Evolutionary conservation across 2,888 invertebrate genomes (phyloP).

Genomic region (Nematopogon swammerdamellus): DNA sequence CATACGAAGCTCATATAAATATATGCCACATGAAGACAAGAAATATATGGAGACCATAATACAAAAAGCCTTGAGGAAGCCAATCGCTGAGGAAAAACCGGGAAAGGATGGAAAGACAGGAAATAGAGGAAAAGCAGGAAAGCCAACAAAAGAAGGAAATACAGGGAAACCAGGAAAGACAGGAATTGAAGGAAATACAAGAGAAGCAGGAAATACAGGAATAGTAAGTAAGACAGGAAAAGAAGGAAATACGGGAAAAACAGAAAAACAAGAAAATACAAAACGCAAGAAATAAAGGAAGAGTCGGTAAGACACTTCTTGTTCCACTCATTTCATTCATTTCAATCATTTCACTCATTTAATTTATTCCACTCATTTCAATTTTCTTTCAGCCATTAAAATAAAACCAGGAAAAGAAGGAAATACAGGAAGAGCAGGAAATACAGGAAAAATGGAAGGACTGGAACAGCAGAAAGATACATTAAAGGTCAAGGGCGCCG

Average conservation of each 20-base stretch:
- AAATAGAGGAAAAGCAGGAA: slow-evolving; percentile 5
- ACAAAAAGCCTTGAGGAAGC: slow-evolving; percentile 4
- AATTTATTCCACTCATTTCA: too few relatives aligned
- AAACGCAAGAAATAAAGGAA: neutral
- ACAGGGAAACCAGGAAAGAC: too few relatives aligned
- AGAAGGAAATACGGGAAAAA: slow-evolving; percentile 1
- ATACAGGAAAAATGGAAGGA: too few relatives aligned
- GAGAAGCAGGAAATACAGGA: slow-evolving; percentile 4
- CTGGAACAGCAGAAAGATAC: too few relatives aligned
- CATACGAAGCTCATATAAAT: slow-evolving; percentile 8
- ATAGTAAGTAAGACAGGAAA: neutral
- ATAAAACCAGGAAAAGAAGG: too few relatives aligned
- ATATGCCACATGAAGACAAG: slow-evolving; percentile 4
- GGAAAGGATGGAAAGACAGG: slow-evolving; percentile 4
- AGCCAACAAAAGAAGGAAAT: neutral
- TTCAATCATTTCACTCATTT: too few relatives aligned
- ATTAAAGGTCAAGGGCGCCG: too few relatives aligned
- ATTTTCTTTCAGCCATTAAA: too few relatives aligned
- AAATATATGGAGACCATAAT: slow-evolving; percentile 8
- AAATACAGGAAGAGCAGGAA: too few relatives aligned
- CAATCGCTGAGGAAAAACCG: slow-evolving; percentile 5
- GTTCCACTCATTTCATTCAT: too few relatives aligned
- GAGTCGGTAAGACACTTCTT: too few relatives aligned
- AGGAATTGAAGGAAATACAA: too few relatives aligned
- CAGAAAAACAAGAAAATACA: neutral